Conservation (phyloP, 2,888 invertebrate species). For the Ferdinandea cuprea region DNA sequence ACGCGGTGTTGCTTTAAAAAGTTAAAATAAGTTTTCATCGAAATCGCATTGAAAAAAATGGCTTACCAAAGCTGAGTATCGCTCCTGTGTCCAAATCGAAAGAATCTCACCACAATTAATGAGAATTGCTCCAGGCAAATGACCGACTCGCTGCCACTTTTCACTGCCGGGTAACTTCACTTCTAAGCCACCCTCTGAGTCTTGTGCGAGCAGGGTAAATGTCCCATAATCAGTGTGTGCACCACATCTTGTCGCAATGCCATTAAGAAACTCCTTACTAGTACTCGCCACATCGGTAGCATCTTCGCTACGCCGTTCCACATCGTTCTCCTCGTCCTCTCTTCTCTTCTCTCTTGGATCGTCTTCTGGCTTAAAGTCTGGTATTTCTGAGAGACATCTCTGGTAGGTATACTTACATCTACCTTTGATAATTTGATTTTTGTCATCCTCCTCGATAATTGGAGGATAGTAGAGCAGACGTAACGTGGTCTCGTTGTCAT, state of each 20-base stretch:
- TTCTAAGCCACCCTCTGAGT: slow-evolving; percentile 89
- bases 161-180: slow-evolving; percentile 86
- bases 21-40: neutral
- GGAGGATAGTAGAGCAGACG: slow-evolving; percentile 90
- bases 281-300: slow-evolving; percentile 77
- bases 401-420: slow-evolving; percentile 83
- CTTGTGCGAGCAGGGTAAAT: slow-evolving; percentile 89
- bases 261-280: slow-evolving; percentile 82
- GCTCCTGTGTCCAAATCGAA: slow-evolving; percentile 89
- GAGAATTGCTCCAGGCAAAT: slow-evolving; percentile 90
- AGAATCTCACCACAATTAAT: slow-evolving; percentile 90
- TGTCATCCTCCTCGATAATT: slow-evolving; percentile 85
- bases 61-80: slow-evolving; percentile 87
- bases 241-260: slow-evolving; percentile 85
- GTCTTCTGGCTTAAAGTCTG: slow-evolving; percentile 82
- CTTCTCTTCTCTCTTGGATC: slow-evolving; percentile 77
- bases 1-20: slow-evolving; percentile 88
- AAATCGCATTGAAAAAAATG: neutral
- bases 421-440: slow-evolving; percentile 83
- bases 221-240: slow-evolving; percentile 90
- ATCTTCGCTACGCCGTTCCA: slow-evolving; percentile 75
- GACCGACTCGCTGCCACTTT: slow-evolving; percentile 89
- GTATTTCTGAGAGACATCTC: slow-evolving; percentile 81
- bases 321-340: slow-evolving; percentile 77
- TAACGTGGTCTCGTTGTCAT: slow-evolving; percentile 87